Evolutionary conservation across 2,113 vertebrate species (phyloP), one percentile per base, ranked within the genome.

Genomic region (Brevimyrus niger): DNA sequence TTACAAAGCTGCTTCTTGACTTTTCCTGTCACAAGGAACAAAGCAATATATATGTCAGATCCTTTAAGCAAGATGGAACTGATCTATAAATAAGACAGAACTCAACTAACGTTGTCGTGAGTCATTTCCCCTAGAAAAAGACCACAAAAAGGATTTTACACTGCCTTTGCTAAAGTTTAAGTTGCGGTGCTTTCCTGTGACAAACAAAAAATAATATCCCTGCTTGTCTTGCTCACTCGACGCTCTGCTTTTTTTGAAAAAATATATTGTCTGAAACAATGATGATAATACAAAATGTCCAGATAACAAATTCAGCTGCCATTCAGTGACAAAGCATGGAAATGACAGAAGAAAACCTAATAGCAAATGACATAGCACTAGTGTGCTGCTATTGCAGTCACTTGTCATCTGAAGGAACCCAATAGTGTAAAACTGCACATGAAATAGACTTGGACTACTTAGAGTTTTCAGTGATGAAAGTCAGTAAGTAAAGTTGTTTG

Each of bases 41-140:
- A 89, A 58, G 35, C 83, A 8, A 61, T 73, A 38, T 89, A 73
- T n/a, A 50, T 86, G 61, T 42, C 82, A 89, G 65, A 44, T 65
- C 53, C 17, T 65, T 46, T 44, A 46, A 85, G 69, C 83, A 58
- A 87, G 84, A 89, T 89, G 89, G 83, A 87, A 58, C 83, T 51
- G 44, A 87, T 89, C 89, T 53, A 89, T 65, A 73, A 90, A 87
- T 51, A 87, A 55, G 65, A 87, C 44, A 83, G 53, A 35, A 47
- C 19, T 87, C 44, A 27, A 13, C 27, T 87, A 44, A 35, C 27
- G 51, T 58, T 89, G 86, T 50, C 38, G 51, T 89, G 58, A 89
- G 61, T 86, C 58, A 89, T 87, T 90, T 90, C 86, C 89, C 23
- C 15, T 87, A 27, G 48, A 21, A 51, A 82, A 76, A 90, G n/a